These are phyloP conservation scores for Synanthedon tipuliformis DNA, from an alignment of 2,888 invertebrate species.

Conservation along the genomic window DNA sequence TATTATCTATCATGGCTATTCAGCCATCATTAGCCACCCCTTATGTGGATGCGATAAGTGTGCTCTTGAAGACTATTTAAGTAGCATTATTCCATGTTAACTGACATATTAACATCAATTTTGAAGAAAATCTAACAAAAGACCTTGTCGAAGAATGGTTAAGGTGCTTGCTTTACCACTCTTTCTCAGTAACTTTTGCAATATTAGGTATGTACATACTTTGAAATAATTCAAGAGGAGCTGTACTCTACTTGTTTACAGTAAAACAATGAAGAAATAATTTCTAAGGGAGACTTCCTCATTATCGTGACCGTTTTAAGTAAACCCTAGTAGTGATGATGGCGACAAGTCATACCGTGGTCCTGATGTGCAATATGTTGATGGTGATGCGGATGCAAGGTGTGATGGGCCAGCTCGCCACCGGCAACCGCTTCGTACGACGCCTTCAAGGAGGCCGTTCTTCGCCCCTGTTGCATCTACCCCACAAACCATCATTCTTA, in stretches of 20 bases:
- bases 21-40: too few species aligned
- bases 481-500: not conserved
- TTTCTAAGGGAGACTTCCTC: not conserved
- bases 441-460: conserved; percentile 94
- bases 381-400: conserved; percentile 74
- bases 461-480: conserved; percentile 92
- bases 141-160: too few species aligned
- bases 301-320: not conserved
- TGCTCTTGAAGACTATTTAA: too few species aligned
- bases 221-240: too few species aligned
- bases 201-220: too few species aligned
- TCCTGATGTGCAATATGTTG: conserved; percentile 74
- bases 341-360: conserved; percentile 17
- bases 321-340: not conserved
- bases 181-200: too few species aligned
- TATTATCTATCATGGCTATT: too few species aligned
- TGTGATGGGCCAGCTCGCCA: conserved; percentile 77
- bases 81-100: too few species aligned
- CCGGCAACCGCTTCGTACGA: conserved; percentile 89
- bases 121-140: too few species aligned
- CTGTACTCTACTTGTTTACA: not conserved
- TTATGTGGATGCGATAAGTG: too few species aligned
- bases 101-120: too few species aligned
- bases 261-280: not conserved
- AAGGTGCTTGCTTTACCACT: too few species aligned